A percentile compares a stretch with the other conserved stretches of the same genome.
These are phyloP conservation scores for Tetheella fluctuosa DNA, from an alignment of 2,888 invertebrate genomes.

Conservation along the genomic window DNA sequence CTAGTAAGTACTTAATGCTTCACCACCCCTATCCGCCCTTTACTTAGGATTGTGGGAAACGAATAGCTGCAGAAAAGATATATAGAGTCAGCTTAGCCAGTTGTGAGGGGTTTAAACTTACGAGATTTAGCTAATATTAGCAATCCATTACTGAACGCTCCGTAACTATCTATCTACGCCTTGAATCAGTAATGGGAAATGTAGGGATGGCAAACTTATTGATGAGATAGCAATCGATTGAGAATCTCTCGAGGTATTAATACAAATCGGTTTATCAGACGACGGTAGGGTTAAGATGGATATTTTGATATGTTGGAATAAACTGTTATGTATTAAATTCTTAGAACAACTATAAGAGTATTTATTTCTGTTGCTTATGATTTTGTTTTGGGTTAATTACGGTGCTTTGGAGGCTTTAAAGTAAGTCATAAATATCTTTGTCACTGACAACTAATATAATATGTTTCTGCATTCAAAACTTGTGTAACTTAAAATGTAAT, in stretches of 20 bases:
- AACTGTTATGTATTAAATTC: too few species aligned
- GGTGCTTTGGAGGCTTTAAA: too few species aligned
- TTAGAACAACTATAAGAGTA: too few species aligned
- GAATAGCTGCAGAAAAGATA: constrained; percentile 74
- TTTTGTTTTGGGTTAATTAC: too few species aligned
- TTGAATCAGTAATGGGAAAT: constrained; percentile 30
- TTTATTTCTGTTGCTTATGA: too few species aligned
- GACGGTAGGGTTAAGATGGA: not conserved
- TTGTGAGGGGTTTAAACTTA: constrained; percentile 64
- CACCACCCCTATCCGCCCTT: constrained; percentile 46
- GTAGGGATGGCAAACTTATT: constrained; percentile 25
- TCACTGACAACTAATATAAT: too few species aligned
- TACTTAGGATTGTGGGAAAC: constrained; percentile 45
- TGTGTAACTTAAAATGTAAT: too few species aligned
- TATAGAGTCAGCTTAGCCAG: constrained; percentile 70
- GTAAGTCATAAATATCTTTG: too few species aligned
- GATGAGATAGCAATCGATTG: constrained; percentile 23
- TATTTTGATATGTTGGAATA: not conserved
- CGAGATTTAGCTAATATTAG: constrained; percentile 81
- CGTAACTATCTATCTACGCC: constrained; percentile 39
- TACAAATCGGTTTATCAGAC: not conserved
- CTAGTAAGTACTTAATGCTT: constrained; percentile 45
- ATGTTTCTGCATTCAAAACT: too few species aligned
- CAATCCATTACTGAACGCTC: constrained; percentile 73
- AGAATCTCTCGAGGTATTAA: not conserved